Percentiles rank a stretch among this genome's conserved stretches.
These are phyloP conservation scores for Paralichthys olivaceus DNA, from an alignment of 2,113 vertebrate genomes.

Conservation along the genomic window DNA sequence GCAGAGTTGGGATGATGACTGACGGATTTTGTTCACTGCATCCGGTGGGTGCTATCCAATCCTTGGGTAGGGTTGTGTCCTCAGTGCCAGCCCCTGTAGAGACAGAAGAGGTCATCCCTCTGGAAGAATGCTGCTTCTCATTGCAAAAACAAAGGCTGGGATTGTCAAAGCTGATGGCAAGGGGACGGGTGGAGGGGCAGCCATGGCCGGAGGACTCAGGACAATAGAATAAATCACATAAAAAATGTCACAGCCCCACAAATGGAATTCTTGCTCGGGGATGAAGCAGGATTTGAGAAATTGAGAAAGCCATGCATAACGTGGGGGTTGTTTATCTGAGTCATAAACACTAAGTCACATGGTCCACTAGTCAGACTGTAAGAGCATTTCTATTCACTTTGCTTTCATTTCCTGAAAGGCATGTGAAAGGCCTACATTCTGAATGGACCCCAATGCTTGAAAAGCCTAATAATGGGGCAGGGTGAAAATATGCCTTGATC, in stretches of 20 bases:
- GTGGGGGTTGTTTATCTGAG: slow-evolving; percentile 44
- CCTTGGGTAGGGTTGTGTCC: slow-evolving; percentile 53
- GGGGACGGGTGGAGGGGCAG: slow-evolving; percentile 58
- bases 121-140: slow-evolving; percentile 80
- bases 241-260: slow-evolving; percentile 65
- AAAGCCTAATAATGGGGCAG: slow-evolving; percentile 13
- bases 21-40: slow-evolving; percentile 24
- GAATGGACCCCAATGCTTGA: slow-evolving; percentile 38
- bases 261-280: slow-evolving; percentile 51
- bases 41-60: slow-evolving; percentile 64
- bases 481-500: slow-evolving; percentile 29
- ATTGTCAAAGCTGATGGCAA: slow-evolving; percentile 73
- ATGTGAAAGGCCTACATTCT: slow-evolving; percentile 53
- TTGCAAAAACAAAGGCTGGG: slow-evolving; percentile 76
- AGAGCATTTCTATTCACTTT: slow-evolving; percentile 51
- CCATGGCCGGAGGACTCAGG: slow-evolving; percentile 47
- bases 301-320: slow-evolving; percentile 32
- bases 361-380: slow-evolving; percentile 43
- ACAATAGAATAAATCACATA: slow-evolving; percentile 78
- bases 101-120: slow-evolving; percentile 76
- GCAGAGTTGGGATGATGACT: slow-evolving; percentile 43
- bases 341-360: slow-evolving; percentile 62
- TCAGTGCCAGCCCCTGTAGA: slow-evolving; percentile 72
- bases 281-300: slow-evolving; percentile 52
- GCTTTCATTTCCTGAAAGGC: slow-evolving; percentile 60